phyloP scores from a whole-genome alignment of 2,888 invertebrate species.

The Xylota sylvarum region DNA sequence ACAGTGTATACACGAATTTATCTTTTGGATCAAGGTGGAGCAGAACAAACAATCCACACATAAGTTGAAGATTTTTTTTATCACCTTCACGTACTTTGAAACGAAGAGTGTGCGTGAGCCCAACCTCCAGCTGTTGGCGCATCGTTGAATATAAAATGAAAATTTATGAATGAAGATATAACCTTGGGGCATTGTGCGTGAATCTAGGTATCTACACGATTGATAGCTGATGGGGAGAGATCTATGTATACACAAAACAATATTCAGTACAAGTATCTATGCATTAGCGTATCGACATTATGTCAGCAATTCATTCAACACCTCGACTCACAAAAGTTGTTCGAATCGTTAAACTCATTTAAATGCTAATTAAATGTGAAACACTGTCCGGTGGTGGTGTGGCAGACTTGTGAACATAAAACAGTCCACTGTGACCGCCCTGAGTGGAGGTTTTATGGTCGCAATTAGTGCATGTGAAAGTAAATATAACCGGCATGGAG shows the following conservation, averaged over 20 bases:
- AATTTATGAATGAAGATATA: slow-evolving; percentile 41
- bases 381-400: not conserved
- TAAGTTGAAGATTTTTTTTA: slow-evolving; percentile 1
- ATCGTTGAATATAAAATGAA: not conserved
- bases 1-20: not conserved
- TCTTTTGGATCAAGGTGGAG: slow-evolving; percentile 7
- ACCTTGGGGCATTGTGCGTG: slow-evolving; percentile 12
- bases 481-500: not conserved
- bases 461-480: slow-evolving; percentile 17
- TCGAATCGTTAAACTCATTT: slow-evolving; percentile 2
- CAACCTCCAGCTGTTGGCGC: not conserved
- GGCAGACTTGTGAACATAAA: slow-evolving; percentile 12
- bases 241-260: not conserved
- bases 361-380: slow-evolving; percentile 23
- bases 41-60: slow-evolving; percentile 23
- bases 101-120: not conserved
- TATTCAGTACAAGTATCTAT: not conserved
- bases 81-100: not conserved
- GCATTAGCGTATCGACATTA: not conserved
- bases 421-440: slow-evolving; percentile 22
- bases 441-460: slow-evolving; percentile 3
- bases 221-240: not conserved
- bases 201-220: not conserved
- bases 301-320: not conserved
- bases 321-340: not conserved